Percentiles rank a stretch among this genome's conserved stretches.
phyloP scores from a whole-genome alignment of 2,113 vertebrate genomes.

The Oreochromis tanganicae region DNA sequence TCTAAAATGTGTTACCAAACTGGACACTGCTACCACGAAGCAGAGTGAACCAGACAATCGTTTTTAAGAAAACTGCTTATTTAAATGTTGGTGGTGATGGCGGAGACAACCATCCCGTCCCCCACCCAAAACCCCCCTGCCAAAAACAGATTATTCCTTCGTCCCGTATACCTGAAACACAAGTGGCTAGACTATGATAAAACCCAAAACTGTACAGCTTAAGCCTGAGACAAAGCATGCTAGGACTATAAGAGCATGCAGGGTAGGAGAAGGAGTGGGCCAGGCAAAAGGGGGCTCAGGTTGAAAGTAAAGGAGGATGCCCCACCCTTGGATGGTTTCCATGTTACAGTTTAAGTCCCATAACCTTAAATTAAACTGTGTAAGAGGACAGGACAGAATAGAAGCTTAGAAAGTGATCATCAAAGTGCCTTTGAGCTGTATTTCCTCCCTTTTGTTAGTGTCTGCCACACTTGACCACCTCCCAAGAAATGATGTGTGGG shows the following conservation, averaged over 20 bases:
- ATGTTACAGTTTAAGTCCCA: background rate
- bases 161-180: conserved; percentile 33
- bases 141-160: background rate
- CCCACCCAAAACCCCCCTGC: background rate
- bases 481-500: background rate
- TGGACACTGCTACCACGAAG: background rate
- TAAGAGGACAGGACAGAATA: background rate
- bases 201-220: conserved; percentile 32
- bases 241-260: conserved; percentile 48
- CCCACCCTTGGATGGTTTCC: background rate
- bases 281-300: background rate
- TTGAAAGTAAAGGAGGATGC: background rate
- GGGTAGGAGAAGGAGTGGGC: background rate
- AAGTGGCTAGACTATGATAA: conserved; percentile 2
- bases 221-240: conserved; percentile 69
- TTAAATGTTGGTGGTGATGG: background rate
- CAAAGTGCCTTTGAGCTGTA: conserved; percentile 3
- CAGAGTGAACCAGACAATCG: conserved; percentile 26
- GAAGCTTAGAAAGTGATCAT: background rate
- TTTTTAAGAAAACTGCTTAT: conserved; percentile 6
- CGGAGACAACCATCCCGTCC: background rate
- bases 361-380: background rate
- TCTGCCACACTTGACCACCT: background rate
- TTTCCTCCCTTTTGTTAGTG: background rate
- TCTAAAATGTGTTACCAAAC: conserved; percentile 45